These are phyloP conservation scores for Chloroceryle inda DNA, from an alignment of 2,797 vertebrate genomes.

Conservation along the genomic window DNA sequence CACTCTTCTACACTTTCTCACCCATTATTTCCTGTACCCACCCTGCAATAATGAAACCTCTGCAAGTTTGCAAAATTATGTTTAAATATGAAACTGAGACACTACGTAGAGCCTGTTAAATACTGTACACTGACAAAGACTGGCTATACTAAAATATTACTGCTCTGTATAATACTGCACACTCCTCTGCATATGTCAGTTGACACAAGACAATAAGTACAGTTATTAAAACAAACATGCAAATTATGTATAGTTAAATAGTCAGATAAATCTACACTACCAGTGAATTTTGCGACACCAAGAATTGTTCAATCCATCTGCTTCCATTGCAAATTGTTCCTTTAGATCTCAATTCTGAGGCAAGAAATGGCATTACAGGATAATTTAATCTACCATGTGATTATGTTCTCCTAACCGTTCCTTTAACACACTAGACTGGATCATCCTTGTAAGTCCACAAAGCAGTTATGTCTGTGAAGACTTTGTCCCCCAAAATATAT, in stretches of 20 bases:
- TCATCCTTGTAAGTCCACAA: not conserved
- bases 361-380: not conserved
- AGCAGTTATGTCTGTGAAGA: not conserved
- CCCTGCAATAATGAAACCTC: not conserved
- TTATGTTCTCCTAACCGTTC: not conserved
- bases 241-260: slow-evolving; percentile 1
- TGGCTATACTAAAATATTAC: not conserved
- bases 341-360: not conserved
- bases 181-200: not conserved
- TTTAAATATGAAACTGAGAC: not conserved
- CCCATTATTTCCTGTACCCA: not conserved
- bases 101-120: not conserved
- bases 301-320: not conserved
- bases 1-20: not conserved
- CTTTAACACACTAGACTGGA: not conserved
- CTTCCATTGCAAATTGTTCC: not conserved
- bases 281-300: slow-evolving; percentile 1
- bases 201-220: not conserved
- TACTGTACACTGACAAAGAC: not conserved
- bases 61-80: not conserved
- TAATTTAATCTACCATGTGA: slow-evolving; percentile 6
- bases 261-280: not conserved
- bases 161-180: not conserved
- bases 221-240: slow-evolving; percentile 14
- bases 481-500: not conserved